These are phyloP conservation scores for Acanthosepion esculentum DNA, from an alignment of 2,888 invertebrate species.

Conservation along the genomic window DNA sequence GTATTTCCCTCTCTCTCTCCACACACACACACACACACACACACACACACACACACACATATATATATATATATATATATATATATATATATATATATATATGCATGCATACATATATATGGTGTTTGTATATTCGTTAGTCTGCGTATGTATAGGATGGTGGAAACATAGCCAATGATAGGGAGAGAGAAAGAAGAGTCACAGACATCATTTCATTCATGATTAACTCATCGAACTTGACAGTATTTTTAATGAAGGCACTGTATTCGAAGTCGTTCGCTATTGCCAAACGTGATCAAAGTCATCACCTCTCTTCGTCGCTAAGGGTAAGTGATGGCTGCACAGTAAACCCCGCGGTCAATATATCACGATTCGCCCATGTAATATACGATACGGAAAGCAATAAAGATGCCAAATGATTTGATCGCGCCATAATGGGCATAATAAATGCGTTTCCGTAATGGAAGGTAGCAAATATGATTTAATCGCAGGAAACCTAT, in stretches of 20 bases:
- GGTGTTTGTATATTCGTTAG: too few species aligned
- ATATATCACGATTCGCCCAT: background rate
- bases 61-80: background rate
- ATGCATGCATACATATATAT: too few species aligned
- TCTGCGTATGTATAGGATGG: too few species aligned
- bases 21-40: background rate
- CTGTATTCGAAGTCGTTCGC: background rate
- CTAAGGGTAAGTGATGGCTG: background rate
- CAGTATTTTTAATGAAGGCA: background rate
- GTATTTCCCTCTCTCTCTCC: too few species aligned
- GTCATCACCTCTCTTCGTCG: background rate
- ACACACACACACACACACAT: background rate
- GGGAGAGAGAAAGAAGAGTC: too few species aligned
- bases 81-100: too few species aligned
- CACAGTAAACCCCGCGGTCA: background rate
- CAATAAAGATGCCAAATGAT: constrained; percentile 4
- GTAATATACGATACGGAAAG: background rate
- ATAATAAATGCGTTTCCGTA: background rate
- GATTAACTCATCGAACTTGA: background rate
- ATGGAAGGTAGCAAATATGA: constrained; percentile 24
- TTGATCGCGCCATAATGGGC: background rate
- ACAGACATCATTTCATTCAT: background rate
- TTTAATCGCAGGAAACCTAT: background rate
- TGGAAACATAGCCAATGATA: too few species aligned
- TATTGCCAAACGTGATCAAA: background rate